Evolutionary conservation across 2,888 invertebrate genomes (phyloP).

Genomic region (Harpagoxenus sublaevis): DNA sequence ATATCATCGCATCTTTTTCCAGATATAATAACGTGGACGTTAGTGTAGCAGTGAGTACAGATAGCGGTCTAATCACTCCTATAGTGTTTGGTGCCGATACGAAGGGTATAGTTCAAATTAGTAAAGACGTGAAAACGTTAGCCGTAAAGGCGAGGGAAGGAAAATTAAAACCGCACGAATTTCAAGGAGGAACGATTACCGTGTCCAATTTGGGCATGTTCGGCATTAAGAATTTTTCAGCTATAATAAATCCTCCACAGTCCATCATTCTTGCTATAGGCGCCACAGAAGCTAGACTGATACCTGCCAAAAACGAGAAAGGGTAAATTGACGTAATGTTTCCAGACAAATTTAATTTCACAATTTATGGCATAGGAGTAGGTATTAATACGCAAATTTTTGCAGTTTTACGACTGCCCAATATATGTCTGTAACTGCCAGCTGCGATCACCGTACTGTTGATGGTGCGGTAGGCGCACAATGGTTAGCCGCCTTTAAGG

Average conservation of each 20-base stretch:
- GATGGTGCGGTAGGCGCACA: conserved; percentile 99
- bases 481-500: conserved; percentile 97
- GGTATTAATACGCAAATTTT: conserved; percentile 55
- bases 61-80: conserved; percentile 97
- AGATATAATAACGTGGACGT: conserved; percentile 97
- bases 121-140: conserved; percentile 92
- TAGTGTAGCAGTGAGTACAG: conserved; percentile 98
- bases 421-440: conserved; percentile 96
- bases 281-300: conserved; percentile 91
- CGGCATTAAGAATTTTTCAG: conserved; percentile 94
- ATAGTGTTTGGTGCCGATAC: conserved; percentile 97
- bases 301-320: conserved; percentile 91
- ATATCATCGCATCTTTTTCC: conserved; percentile 7
- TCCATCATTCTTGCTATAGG: conserved; percentile 97
- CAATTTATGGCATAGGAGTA: neutral
- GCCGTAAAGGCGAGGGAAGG: conserved; percentile 96
- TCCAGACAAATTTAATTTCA: neutral
- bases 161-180: conserved; percentile 96
- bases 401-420: conserved; percentile 91
- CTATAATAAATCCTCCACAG: conserved; percentile 98
- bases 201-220: conserved; percentile 99
- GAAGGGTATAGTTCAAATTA: conserved; percentile 95
- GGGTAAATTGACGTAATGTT: conserved; percentile 89
- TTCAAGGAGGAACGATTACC: conserved; percentile 98
- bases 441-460: conserved; percentile 98